Base-by-base conservation (phyloP, 1,140 invertebrate genomes). In the Drosophila grimshawi region DNA sequence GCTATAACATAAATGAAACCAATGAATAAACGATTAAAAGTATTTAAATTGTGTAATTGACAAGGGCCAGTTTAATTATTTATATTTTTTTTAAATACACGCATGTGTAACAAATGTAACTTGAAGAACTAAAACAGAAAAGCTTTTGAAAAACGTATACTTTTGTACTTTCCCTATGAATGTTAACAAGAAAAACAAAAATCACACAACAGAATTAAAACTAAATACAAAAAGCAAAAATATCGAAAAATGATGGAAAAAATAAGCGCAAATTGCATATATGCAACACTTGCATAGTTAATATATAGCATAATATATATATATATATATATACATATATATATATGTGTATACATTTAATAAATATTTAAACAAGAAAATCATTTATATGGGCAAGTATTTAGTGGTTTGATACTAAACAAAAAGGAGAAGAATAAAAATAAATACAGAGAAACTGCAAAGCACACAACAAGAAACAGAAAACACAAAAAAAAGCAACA, bases 151-250 rank as follows among this genome's bases (percentile, higher is more conserved):
- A 89, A 43, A 76, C 85, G 81, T 86, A 90, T 90, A 90, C 86
- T 90, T 90, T 90, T 90, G 86, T 90, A 90, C 81, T 90, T 90
- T 90, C 72, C 81, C 86, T 65, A 79, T 53, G 48, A 73, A 82
- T 75, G 71, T 75, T 76, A 66, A 73, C 55, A 41, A 68, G 63
- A 71, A 43, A 30, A 53, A 68, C 35, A 55, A 67, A 76, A 73
- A 77, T 49, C 45, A 63, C 59, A 77, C 65, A 56, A 19, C 19
- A 19, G 19, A 19, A 19, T 19, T 19, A 19, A 19, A 19, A 19
- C 19, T 19, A 19, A 19, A 72, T 33, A 60, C 46, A 61, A 53
- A 32, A 63, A 68, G 33, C 33, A 45, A 48, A 19, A 64, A 70
- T 69, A 67, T 73, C 56, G 59, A 43, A 53, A 59, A 63, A 70